phyloP scores from a whole-genome alignment of 92 coral and sea anemone genomes.

The Phenganax marumi region DNA sequence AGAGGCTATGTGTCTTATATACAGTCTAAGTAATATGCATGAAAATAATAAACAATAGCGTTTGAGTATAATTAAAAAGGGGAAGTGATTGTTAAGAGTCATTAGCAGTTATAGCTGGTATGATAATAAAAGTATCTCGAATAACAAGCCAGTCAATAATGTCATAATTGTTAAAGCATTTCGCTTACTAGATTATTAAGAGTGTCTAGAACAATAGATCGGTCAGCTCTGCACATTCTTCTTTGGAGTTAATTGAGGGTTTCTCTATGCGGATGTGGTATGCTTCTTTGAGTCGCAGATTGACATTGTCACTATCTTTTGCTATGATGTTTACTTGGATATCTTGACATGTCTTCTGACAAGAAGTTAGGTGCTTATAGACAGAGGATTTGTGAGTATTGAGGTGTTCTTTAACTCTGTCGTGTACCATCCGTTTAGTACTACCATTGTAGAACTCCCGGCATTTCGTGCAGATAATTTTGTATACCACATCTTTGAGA shows the following conservation, averaged over 20 bases:
- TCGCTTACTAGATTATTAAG: not conserved
- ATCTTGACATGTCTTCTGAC: not conserved
- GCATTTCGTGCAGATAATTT: not conserved
- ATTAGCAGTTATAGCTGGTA: no score
- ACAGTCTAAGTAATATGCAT: not conserved
- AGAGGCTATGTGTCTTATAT: not conserved
- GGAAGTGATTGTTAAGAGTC: no score
- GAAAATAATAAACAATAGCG: no score
- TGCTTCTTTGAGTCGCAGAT: constrained; percentile 7
- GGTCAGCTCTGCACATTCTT: not conserved
- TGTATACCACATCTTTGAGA: not conserved
- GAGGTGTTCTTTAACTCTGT: constrained; percentile 9
- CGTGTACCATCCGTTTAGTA: not conserved
- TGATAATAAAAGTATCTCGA: no score
- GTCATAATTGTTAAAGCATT: no score
- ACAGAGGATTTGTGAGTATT: not conserved
- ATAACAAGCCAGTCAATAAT: no score
- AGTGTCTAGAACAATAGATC: not conserved
- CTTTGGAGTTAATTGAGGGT: not conserved
- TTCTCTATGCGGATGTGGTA: not conserved
- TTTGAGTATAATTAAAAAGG: no score
- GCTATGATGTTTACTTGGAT: not conserved
- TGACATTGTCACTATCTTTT: constrained; percentile 1
- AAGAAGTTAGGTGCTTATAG: not conserved
- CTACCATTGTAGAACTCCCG: not conserved